Conservation (phyloP, 2,797 vertebrate species). For the Pyrocephalus nanus region DNA sequence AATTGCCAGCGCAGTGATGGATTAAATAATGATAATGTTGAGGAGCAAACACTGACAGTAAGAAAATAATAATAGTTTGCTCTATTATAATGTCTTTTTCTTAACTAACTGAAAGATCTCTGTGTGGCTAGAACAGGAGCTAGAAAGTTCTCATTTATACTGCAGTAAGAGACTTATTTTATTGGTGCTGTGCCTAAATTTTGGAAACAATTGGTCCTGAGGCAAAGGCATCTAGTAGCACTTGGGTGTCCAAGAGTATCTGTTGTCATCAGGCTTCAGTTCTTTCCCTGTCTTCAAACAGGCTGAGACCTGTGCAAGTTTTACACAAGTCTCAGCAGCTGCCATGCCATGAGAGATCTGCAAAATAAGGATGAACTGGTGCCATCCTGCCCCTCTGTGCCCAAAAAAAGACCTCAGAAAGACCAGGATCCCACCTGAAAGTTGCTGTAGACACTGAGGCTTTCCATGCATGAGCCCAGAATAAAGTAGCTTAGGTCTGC, state of each 20-base stretch:
- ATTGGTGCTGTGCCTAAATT: background rate
- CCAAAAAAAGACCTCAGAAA: background rate
- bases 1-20: background rate
- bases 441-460: background rate
- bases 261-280: background rate
- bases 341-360: background rate
- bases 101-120: background rate
- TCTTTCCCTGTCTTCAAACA: background rate
- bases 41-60: constrained; percentile 41
- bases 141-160: background rate
- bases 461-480: rapidly evolving
- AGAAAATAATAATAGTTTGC: constrained; percentile 35
- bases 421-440: background rate
- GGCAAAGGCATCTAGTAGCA: background rate
- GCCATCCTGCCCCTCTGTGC: background rate
- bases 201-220: background rate
- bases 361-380: background rate
- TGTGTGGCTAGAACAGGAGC: background rate
- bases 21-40: constrained; percentile 58
- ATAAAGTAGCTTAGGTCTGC: background rate
- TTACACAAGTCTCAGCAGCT: background rate
- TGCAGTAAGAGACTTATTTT: background rate
- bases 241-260: background rate
- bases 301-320: background rate
- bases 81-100: background rate